These are phyloP conservation scores for Chironomus tepperi DNA, from an alignment of 1,140 invertebrate species.

Conservation along the genomic window DNA sequence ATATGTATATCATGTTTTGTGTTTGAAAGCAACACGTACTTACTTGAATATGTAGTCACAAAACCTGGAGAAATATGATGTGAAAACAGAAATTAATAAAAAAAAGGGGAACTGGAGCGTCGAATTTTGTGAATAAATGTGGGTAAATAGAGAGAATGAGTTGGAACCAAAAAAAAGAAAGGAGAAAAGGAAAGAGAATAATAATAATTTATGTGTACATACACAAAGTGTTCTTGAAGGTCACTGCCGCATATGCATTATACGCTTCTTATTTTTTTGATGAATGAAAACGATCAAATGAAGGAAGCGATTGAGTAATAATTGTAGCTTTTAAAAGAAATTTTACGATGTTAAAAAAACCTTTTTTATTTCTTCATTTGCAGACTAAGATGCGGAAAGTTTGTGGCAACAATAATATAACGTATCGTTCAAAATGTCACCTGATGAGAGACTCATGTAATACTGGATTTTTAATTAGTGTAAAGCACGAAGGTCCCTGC, in stretches of 20 bases:
- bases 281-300: neutral
- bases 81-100: no score
- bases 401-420: conserved; percentile 46
- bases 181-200: neutral
- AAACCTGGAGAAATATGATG: no score
- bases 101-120: neutral
- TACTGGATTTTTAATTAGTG: conserved; percentile 23
- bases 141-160: neutral
- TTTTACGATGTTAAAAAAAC: neutral
- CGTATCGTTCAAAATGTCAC: conserved; percentile 48
- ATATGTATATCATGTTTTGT: neutral
- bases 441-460: conserved; percentile 39
- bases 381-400: conserved; percentile 30
- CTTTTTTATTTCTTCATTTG: neutral
- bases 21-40: conserved; percentile 4
- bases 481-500: conserved; percentile 22
- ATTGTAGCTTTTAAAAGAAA: neutral
- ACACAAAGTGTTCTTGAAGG: conserved; percentile 4
- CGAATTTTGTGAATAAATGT: neutral
- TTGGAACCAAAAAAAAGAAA: no score
- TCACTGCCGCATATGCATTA: neutral
- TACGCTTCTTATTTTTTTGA: neutral
- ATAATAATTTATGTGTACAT: neutral
- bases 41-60: no score
- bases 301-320: neutral